These are phyloP conservation scores for Nothura maculosa DNA, from an alignment of 2,797 vertebrate species.

Conservation along the genomic window DNA sequence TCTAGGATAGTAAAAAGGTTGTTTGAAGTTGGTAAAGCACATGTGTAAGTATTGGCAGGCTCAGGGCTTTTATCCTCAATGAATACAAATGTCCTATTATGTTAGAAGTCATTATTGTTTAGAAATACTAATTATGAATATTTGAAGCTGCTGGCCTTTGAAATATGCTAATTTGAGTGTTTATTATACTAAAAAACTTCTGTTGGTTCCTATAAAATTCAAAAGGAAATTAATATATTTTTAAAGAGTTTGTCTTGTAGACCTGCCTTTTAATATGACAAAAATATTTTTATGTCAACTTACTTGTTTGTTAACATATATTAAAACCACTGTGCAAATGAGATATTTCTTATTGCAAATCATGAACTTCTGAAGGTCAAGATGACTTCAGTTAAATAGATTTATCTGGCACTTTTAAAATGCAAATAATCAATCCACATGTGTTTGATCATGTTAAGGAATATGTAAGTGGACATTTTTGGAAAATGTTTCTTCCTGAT, in stretches of 20 bases:
- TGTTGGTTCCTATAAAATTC: conserved; percentile 35
- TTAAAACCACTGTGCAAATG: conserved; percentile 12
- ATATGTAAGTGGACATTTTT: background rate
- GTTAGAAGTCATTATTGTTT: conserved; percentile 62
- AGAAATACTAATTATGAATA: conserved; percentile 54
- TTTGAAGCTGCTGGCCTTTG: conserved; percentile 56
- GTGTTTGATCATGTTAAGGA: background rate
- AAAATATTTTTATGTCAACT: conserved; percentile 52
- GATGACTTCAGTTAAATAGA: background rate
- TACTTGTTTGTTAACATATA: conserved; percentile 14
- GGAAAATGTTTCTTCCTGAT: background rate
- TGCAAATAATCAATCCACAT: background rate
- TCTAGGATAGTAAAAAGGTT: conserved; percentile 56
- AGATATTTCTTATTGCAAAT: background rate
- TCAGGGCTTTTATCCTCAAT: conserved; percentile 55
- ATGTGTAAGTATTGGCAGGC: conserved; percentile 51
- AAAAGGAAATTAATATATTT: conserved; percentile 37
- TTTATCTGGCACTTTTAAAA: conserved; percentile 7
- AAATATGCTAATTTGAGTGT: conserved; percentile 19
- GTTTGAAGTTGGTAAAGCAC: conserved; percentile 62
- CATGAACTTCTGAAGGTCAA: conserved; percentile 27
- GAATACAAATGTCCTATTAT: conserved; percentile 56
- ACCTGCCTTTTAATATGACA: conserved; percentile 27
- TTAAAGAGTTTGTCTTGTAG: conserved; percentile 15
- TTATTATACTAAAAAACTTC: conserved; percentile 5